A percentile compares a stretch with the other conserved stretches of the same genome.
Evolutionary conservation across 2,113 vertebrate species (phyloP).

Genomic region (Mormyrus iriodes): DNA sequence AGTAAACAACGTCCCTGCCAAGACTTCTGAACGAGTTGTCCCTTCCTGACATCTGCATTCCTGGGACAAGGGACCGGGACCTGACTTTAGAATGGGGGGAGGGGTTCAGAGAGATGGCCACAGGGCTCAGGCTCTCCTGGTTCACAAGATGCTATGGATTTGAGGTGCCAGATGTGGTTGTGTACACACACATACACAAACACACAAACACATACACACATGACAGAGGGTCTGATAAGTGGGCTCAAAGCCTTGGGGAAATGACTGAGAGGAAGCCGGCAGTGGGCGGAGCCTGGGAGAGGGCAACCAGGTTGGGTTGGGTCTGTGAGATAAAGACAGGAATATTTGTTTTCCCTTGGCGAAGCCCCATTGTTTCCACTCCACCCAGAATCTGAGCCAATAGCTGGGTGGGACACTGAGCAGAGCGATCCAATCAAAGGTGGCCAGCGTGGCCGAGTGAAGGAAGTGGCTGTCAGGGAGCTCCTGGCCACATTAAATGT

Average conservation of each 20-base stretch:
- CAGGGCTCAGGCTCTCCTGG: background rate
- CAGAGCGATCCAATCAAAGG: background rate
- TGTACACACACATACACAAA: background rate
- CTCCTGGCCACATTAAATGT: background rate
- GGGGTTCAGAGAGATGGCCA: background rate
- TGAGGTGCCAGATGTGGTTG: background rate
- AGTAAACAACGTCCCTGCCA: conserved; percentile 17
- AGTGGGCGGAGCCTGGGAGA: conserved; percentile 11
- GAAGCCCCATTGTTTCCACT: background rate
- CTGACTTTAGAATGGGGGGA: background rate
- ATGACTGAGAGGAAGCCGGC: background rate
- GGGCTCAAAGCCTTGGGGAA: background rate
- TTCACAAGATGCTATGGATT: background rate
- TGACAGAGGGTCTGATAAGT: background rate
- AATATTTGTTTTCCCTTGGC: conserved; percentile 9
- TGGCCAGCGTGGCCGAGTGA: background rate
- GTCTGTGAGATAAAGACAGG: background rate
- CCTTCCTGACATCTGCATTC: conserved; percentile 18
- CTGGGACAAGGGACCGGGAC: background rate
- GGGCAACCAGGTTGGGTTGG: background rate
- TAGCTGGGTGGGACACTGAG: background rate
- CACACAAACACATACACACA: background rate
- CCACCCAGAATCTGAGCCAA: background rate
- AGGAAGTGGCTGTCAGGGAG: background rate
- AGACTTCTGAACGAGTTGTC: background rate